Evolutionary conservation across 2,888 invertebrate genomes (phyloP), one percentile per base, ranked within the genome.

Genomic region (Synanthedon vespiformis): DNA sequence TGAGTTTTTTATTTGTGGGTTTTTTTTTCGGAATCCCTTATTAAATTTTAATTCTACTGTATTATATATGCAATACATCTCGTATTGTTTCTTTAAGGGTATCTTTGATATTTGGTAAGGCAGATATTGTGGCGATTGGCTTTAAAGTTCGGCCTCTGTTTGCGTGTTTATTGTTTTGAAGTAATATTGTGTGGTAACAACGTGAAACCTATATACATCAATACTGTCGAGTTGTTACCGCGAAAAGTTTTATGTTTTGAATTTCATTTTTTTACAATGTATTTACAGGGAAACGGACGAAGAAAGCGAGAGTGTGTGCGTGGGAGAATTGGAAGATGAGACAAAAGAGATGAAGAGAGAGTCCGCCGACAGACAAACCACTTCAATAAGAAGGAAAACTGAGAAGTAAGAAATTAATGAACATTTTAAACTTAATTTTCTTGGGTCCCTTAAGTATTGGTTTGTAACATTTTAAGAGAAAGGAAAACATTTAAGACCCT

Each of bases 261-360:
- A 34, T 34, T 34, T 34, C 34, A 34, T 10, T 51, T 34, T 34
- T 34, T 10, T 10, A 34, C n/a, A 10, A 10, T 34, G 34, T 34
- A 11, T 55, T 59, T 61, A 4, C 63, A 87, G 86, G 56, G 86
- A 87, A 56, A 86, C 86, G 0, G 86, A 87, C 54, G 86, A 87
- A 53, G 86, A 87, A 56, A 85, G 84, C 49, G 86, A 87, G 56
- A 81, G 82, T 41, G 84, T 84, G 1, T 80, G 83, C 57, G 72
- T 72, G 1, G 82, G 75, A 13, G 85, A 79, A 14, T 77, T 67
- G 0, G 86, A 82, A 22, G 83, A 80, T 22, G 83, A 80, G n/a
- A 54, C 71, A 0, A 80, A 81, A 52, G 82, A 80, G 51, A 62
- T 68, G 50, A 80, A 83, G 56, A 64, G 80, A 1, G 83, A 82